Evolutionary conservation across 2,888 invertebrate genomes (phyloP).

Genomic region (Tipula confusa): DNA sequence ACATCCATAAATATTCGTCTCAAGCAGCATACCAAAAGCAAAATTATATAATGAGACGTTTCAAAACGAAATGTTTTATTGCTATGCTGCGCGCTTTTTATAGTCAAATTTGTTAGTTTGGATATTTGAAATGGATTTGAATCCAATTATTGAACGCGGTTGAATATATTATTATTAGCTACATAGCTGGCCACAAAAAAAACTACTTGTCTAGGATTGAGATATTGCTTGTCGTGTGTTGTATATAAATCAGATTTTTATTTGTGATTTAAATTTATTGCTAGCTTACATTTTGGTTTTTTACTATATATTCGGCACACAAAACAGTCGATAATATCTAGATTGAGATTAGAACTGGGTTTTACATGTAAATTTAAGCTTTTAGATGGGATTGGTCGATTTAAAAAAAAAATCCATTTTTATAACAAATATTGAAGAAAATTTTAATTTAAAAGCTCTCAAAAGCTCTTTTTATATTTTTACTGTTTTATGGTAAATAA

Average conservation of each 20-base stretch:
- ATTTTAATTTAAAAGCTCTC: too few relatives aligned
- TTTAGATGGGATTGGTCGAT: too few relatives aligned
- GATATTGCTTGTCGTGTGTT: neutral
- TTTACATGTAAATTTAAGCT: too few relatives aligned
- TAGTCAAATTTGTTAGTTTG: neutral
- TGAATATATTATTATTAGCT: neutral
- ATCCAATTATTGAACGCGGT: neutral
- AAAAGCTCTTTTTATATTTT: too few relatives aligned
- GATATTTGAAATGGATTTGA: neutral
- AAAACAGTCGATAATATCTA: too few relatives aligned
- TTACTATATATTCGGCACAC: too few relatives aligned
- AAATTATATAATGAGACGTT: neutral
- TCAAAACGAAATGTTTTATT: neutral
- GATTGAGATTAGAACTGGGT: too few relatives aligned
- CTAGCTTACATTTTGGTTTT: too few relatives aligned
- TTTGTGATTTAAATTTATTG: too few relatives aligned
- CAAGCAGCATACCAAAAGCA: neutral
- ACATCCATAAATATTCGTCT: slow-evolving; percentile 20
- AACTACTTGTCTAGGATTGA: neutral
- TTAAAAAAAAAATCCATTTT: too few relatives aligned
- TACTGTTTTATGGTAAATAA: too few relatives aligned
- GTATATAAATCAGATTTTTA: neutral
- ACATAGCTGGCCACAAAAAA: neutral
- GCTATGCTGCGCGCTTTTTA: neutral
- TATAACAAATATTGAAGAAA: too few relatives aligned